phyloP scores from a whole-genome alignment of 2,888 invertebrate genomes.

The Tipula helvola region DNA sequence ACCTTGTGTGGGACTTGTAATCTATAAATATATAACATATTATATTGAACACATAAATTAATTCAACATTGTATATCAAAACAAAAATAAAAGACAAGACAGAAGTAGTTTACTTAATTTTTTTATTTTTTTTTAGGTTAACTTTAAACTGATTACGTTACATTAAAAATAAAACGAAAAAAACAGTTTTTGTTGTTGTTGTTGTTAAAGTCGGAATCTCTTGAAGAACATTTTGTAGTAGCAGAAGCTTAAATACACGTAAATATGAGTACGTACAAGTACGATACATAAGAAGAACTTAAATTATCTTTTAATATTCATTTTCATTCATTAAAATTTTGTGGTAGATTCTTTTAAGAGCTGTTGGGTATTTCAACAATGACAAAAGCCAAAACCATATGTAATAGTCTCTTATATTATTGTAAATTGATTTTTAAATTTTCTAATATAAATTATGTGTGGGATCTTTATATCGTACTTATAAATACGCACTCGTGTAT shows the following conservation, averaged over 20 bases:
- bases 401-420: neutral
- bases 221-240: neutral
- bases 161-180: neutral
- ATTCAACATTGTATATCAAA: neutral
- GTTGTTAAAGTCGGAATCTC: neutral
- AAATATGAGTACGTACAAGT: neutral
- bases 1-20: constrained; percentile 4
- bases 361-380: neutral
- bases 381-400: neutral
- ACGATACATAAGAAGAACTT: neutral
- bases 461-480: neutral
- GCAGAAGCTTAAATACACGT: neutral
- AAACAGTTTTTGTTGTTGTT: neutral
- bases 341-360: neutral
- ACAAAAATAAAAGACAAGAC: neutral
- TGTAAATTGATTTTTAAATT: neutral
- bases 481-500: neutral
- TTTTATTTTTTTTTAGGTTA: neutral
- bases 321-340: neutral
- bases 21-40: neutral
- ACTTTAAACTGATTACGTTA: neutral
- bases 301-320: neutral
- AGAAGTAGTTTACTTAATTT: neutral
- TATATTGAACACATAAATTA: neutral
- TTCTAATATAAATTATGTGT: neutral